Evolutionary conservation across 1,140 invertebrate species (phyloP).

Genomic region (Trialeurodes vaporariorum): DNA sequence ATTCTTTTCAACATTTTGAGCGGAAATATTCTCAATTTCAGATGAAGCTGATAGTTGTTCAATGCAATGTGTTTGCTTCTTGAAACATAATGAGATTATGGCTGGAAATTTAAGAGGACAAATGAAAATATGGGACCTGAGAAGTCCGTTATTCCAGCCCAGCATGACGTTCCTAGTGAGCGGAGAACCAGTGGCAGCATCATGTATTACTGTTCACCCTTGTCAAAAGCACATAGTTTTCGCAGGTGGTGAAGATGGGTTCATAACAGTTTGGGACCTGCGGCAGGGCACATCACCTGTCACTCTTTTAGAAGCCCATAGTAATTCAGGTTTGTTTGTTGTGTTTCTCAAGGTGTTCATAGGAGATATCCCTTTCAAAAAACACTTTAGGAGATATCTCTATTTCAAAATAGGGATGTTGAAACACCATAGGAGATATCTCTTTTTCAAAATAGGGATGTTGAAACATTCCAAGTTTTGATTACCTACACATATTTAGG

Average conservation of each 20-base stretch:
- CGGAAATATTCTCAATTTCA: too few species aligned
- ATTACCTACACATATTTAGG: too few species aligned
- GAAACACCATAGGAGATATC: too few species aligned
- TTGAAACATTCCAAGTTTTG: too few species aligned
- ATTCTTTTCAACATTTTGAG: too few species aligned
- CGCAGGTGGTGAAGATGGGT: constrained; percentile 67
- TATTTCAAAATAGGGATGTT: not conserved
- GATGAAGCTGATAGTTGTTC: constrained; percentile 70
- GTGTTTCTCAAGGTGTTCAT: not conserved
- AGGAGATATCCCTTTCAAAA: not conserved
- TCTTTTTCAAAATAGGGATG: not conserved
- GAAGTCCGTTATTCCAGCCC: constrained; percentile 44
- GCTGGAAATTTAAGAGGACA: constrained; percentile 74
- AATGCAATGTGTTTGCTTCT: constrained; percentile 58
- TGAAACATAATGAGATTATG: constrained; percentile 64
- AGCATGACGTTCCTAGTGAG: constrained; percentile 32
- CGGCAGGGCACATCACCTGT: constrained; percentile 66
- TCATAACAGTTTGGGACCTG: constrained; percentile 79
- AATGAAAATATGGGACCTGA: constrained; percentile 76
- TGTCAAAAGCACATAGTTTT: constrained; percentile 72
- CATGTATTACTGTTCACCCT: constrained; percentile 65
- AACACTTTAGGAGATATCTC: not conserved
- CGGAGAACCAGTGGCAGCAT: constrained; percentile 49
- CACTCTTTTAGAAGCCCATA: constrained; percentile 64
- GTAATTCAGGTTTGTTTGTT: constrained; percentile 40